Evolutionary conservation across 1,140 invertebrate genomes (phyloP).

Genomic region (Listronotus oregonensis): DNA sequence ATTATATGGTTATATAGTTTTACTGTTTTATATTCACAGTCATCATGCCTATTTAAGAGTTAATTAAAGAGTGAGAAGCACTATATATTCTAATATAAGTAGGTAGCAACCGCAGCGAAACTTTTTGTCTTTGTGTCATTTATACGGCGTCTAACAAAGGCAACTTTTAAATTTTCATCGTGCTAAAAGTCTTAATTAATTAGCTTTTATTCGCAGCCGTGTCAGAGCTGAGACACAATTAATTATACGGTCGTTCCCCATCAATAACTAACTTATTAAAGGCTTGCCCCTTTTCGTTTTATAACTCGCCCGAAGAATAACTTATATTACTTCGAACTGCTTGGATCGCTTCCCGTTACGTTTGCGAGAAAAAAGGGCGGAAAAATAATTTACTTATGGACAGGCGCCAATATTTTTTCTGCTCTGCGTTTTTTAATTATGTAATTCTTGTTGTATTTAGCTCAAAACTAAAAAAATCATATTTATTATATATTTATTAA

Average conservation of each 20-base stretch:
- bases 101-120: slow-evolving; percentile 4
- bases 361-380: slow-evolving; percentile 13
- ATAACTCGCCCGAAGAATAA: slow-evolving; percentile 31
- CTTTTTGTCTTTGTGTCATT: slow-evolving; percentile 16
- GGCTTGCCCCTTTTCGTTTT: slow-evolving; percentile 32
- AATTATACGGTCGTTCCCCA: slow-evolving; percentile 35
- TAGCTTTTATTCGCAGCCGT: slow-evolving; percentile 34
- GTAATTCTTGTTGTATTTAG: no score
- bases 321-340: slow-evolving; percentile 29
- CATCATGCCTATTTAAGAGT: no score
- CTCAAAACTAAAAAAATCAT: no score
- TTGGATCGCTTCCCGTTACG: slow-evolving; percentile 19
- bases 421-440: slow-evolving; percentile 15
- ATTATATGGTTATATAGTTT: no score
- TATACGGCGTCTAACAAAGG: slow-evolving; percentile 10
- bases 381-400: slow-evolving; percentile 20
- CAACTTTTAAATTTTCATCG: slow-evolving; percentile 29
- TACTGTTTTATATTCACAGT: no score
- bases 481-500: no score
- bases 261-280: slow-evolving; percentile 37
- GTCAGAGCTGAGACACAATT: slow-evolving; percentile 34
- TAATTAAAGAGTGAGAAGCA: slow-evolving; percentile 18
- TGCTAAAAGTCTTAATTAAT: slow-evolving; percentile 33
- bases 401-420: slow-evolving; percentile 13
- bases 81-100: slow-evolving; percentile 24